These are phyloP conservation scores for Lithophane leautieri DNA, from an alignment of 2,888 invertebrate genomes.

Conservation along the genomic window DNA sequence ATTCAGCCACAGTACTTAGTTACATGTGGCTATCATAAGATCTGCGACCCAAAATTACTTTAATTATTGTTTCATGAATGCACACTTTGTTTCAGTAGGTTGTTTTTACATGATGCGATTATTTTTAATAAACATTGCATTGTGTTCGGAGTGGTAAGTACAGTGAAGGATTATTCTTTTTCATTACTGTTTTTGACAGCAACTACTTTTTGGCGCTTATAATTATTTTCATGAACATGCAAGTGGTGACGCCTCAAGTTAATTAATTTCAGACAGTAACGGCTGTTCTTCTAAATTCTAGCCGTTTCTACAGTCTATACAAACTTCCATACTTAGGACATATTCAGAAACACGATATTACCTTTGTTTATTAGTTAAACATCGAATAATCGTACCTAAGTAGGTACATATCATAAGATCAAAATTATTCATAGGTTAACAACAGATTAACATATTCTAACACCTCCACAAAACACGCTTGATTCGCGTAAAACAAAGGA, in stretches of 20 bases:
- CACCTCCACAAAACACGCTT: neutral
- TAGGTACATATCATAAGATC: neutral
- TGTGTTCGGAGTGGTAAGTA: neutral
- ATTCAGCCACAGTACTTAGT: conserved; percentile 35
- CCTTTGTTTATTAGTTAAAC: neutral
- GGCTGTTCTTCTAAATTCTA: neutral
- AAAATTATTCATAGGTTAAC: neutral
- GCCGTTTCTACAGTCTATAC: neutral
- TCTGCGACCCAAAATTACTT: conserved; percentile 38
- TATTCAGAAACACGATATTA: neutral
- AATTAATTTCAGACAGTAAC: neutral
- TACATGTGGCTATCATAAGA: conserved; percentile 46
- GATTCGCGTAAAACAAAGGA: conserved; percentile 46
- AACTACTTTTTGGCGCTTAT: neutral
- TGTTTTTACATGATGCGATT: conserved; percentile 3
- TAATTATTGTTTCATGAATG: conserved; percentile 39
- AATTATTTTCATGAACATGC: neutral
- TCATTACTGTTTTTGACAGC: neutral
- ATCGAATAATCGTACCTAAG: neutral
- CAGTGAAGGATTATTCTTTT: neutral
- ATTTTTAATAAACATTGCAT: conserved; percentile 5
- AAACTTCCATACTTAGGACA: neutral
- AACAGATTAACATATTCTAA: neutral
- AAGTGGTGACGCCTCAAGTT: neutral
- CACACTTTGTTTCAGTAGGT: conserved; percentile 5